Conservation (phyloP, 2,113 vertebrate species). For the Cephalopterus ornatus region DNA sequence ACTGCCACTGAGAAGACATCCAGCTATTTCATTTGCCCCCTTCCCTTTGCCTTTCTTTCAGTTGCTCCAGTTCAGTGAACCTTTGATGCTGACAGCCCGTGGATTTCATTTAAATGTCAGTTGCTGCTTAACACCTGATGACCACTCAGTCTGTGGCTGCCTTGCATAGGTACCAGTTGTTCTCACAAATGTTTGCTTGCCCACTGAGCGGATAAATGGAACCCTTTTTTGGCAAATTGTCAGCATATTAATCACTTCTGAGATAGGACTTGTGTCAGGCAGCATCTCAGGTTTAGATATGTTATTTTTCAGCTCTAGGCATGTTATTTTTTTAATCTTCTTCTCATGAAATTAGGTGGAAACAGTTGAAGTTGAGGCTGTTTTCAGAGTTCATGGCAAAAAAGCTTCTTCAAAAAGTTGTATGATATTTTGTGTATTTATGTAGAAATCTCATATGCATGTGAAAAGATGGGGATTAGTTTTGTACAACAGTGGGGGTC, state of each 20-base stretch:
- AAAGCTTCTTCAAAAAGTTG: not conserved
- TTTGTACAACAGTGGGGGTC: not conserved
- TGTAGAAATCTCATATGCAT: not conserved
- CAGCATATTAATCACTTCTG: not conserved
- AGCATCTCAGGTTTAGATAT: not conserved
- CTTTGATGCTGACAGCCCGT: not conserved
- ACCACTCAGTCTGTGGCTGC: not conserved
- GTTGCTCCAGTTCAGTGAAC: not conserved
- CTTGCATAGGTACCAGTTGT: not conserved
- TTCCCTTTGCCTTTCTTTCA: not conserved
- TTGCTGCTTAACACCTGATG: slow-evolving; percentile 48
- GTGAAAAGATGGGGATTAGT: not conserved
- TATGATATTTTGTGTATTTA: not conserved
- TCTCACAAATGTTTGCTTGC: slow-evolving; percentile 30
- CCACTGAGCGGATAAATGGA: not conserved
- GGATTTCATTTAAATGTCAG: slow-evolving; percentile 30
- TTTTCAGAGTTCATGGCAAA: not conserved
- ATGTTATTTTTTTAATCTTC: not conserved
- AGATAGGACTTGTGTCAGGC: slow-evolving; percentile 1
- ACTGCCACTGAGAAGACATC: not conserved
- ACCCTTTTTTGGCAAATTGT: not conserved
- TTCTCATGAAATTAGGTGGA: not conserved
- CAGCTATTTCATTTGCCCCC: not conserved
- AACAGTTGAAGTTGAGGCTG: not conserved
- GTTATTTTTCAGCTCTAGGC: not conserved